Evolutionary conservation across 2,888 invertebrate species (phyloP), one percentile per base, ranked within the genome.

Genomic region (Leptopilina drosophilae): DNA sequence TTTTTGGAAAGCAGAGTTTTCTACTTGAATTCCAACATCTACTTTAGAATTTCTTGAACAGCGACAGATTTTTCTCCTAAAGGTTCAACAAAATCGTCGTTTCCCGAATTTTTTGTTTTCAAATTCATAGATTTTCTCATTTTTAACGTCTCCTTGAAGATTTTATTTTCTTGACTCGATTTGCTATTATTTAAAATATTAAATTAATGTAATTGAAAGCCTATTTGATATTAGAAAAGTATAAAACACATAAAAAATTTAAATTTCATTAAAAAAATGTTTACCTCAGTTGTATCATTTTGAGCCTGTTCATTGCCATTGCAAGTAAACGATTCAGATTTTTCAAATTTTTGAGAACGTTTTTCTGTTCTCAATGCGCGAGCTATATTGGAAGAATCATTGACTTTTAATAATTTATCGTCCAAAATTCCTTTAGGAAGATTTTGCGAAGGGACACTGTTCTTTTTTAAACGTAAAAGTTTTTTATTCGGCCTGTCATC

Each of bases 281-380:
- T 59, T 59, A 59, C 59, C 59, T 15, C 3, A 59, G 59, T n/a
- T 59, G 4, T n/a, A 59, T 59, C 15, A 15, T 59, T 15, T 59
- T 59, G 59, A 59, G 59, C 5, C 59, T 59, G n/a, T 59, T 59
- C 59, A 59, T 59, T n/a, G 12, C n/a, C n/a, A 56, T 56, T 56
- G 12, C 5, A n/a, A 56, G 12, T 56, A 56, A 59, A 59, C 42
- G 26, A 26, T 59, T 59, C n/a, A n/a, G 0, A 59, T n/a, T 59
- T 59, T 6, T 59, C 6, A n/a, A 59, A 59, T 59, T 15, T 59
- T n/a, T 59, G 4, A n/a, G n/a, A 12, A 15, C 59, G 59, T 59
- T 59, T 59, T n/a, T 59, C n/a, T n/a, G 59, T 4, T 15, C 59
- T 59, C 5, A 7, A n/a, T 6, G 14, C 6, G 12, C 59, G 59